Percentiles rank a stretch among this genome's conserved stretches.
Evolutionary conservation across 2,888 invertebrate genomes (phyloP).

Genomic region (Drosophila helvetica): DNA sequence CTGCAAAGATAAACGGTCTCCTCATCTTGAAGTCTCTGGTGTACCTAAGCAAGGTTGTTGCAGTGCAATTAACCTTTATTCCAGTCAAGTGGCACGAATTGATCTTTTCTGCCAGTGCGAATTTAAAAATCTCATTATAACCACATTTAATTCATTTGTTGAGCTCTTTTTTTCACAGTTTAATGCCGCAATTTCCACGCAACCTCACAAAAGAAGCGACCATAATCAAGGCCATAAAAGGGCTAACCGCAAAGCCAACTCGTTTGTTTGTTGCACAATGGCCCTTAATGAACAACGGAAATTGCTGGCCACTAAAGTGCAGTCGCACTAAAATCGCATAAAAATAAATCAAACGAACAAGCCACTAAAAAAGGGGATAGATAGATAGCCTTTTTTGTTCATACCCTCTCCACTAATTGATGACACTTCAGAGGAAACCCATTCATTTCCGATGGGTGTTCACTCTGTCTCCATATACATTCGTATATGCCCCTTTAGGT

Average conservation of each 20-base stretch:
- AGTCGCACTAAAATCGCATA: slow-evolving; percentile 31
- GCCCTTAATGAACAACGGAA: slow-evolving; percentile 57
- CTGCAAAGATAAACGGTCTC: neutral
- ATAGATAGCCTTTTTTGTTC: neutral
- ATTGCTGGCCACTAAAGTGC: slow-evolving; percentile 55
- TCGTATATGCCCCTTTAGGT: neutral
- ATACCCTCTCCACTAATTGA: neutral
- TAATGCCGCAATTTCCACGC: slow-evolving; percentile 13
- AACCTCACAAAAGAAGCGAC: slow-evolving; percentile 16
- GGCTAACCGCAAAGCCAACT: slow-evolving; percentile 49
- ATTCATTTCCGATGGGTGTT: neutral
- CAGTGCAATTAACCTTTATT: too few relatives aligned
- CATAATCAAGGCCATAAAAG: slow-evolving; percentile 40
- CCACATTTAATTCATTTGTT: neutral
- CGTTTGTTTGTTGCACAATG: slow-evolving; percentile 50
- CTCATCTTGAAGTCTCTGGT: neutral
- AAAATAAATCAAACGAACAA: slow-evolving; percentile 23
- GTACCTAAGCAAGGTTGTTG: neutral
- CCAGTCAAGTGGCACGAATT: too few relatives aligned
- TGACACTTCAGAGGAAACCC: neutral
- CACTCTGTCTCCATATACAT: too few relatives aligned
- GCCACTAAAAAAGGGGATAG: neutral
- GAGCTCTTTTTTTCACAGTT: slow-evolving; percentile 2
- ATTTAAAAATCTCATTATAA: neutral
- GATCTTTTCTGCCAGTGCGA: neutral